phyloP scores from a whole-genome alignment of 2,888 invertebrate species.

The Ormyrus pomaceus region DNA sequence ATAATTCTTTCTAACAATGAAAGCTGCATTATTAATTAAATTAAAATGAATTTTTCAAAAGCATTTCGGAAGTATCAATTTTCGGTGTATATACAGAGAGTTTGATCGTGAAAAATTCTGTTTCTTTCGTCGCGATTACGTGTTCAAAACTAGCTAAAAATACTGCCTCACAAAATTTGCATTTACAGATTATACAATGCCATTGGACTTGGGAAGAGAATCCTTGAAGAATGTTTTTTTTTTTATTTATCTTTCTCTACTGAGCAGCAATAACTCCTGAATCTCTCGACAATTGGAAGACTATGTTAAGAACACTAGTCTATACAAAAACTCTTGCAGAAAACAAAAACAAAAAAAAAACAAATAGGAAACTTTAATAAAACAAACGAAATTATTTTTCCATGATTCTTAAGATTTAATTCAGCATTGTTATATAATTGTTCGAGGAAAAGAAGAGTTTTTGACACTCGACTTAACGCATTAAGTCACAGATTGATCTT shows the following conservation, averaged over 20 bases:
- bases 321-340: neutral
- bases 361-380: no score
- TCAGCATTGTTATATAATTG: neutral
- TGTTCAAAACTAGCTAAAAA: neutral
- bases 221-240: neutral
- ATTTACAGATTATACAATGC: constrained; percentile 26
- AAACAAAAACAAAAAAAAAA: no score
- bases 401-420: no score
- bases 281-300: constrained; percentile 35
- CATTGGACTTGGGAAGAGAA: constrained; percentile 30
- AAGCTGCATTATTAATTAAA: no score
- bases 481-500: constrained; percentile 10
- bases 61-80: constrained; percentile 14
- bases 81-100: constrained; percentile 17
- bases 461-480: constrained; percentile 12
- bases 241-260: constrained; percentile 12
- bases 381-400: no score
- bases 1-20: no score
- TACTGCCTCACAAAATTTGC: constrained; percentile 17
- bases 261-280: constrained; percentile 18
- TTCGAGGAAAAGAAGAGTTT: constrained; percentile 24
- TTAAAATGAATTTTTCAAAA: neutral
- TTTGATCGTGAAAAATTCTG: constrained; percentile 2
- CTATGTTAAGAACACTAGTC: constrained; percentile 29
- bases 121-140: neutral